These are phyloP conservation scores for Blennius ocellaris DNA, from an alignment of 2,113 vertebrate genomes.

Conservation along the genomic window DNA sequence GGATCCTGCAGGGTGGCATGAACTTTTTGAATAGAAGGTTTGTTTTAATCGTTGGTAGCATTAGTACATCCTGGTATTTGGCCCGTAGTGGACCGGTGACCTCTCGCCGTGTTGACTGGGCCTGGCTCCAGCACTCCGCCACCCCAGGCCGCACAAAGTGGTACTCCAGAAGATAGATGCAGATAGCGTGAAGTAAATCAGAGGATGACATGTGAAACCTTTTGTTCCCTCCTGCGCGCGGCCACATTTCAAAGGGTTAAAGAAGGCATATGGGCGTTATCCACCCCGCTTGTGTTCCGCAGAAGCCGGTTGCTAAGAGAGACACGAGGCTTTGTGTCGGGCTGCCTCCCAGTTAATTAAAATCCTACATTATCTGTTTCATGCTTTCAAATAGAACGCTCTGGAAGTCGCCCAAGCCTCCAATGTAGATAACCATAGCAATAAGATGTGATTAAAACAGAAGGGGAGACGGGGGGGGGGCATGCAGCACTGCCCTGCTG, in stretches of 20 bases:
- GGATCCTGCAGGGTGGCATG: neutral
- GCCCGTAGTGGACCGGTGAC: too few relatives aligned
- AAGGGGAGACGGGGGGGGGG: neutral
- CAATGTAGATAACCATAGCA: conserved; percentile 72
- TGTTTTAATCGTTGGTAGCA: too few relatives aligned
- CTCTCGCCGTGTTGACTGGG: too few relatives aligned
- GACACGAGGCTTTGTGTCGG: conserved; percentile 65
- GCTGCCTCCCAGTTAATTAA: conserved; percentile 80
- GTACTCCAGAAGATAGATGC: conserved; percentile 5
- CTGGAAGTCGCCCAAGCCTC: conserved; percentile 70
- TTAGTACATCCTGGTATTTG: too few relatives aligned
- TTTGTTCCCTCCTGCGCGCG: conserved; percentile 29
- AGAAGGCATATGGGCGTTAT: conserved; percentile 58
- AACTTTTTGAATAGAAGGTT: neutral
- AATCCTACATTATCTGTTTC: conserved; percentile 78
- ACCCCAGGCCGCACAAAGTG: too few relatives aligned
- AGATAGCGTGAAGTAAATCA: conserved; percentile 11
- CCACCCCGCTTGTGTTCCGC: conserved; percentile 56
- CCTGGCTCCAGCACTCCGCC: too few relatives aligned
- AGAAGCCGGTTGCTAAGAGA: conserved; percentile 78
- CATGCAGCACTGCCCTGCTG: conserved; percentile 57
- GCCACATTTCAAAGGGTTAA: conserved; percentile 47
- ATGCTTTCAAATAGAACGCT: conserved; percentile 80
- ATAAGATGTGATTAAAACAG: conserved; percentile 72
- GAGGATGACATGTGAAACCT: conserved; percentile 10